Conservation (phyloP, 2,888 invertebrate species). For the Megaustenia siamemsis region DNA sequence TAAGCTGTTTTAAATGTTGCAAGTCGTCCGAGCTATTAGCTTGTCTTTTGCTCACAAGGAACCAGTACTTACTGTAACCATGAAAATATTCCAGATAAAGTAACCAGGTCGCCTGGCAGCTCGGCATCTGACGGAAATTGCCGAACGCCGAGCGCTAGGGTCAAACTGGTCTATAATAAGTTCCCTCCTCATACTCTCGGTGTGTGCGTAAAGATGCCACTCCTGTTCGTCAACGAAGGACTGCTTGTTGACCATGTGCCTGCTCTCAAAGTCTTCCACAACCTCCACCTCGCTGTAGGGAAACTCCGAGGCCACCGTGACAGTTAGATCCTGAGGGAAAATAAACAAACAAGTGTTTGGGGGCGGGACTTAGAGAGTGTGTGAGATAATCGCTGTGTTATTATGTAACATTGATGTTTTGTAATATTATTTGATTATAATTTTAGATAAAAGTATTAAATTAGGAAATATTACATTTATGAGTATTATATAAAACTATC, state of each 20-base stretch:
- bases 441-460: too few relatives aligned
- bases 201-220: slow-evolving; percentile 76
- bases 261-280: slow-evolving; percentile 66
- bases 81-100: slow-evolving; percentile 80
- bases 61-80: slow-evolving; percentile 77
- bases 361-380: too few relatives aligned
- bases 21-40: too few relatives aligned
- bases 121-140: slow-evolving; percentile 77
- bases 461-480: too few relatives aligned
- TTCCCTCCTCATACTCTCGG: slow-evolving; percentile 74
- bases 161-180: slow-evolving; percentile 78
- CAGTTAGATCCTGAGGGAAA: slow-evolving; percentile 51
- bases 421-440: too few relatives aligned
- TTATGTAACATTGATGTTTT: too few relatives aligned
- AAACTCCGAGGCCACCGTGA: slow-evolving; percentile 59
- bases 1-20: too few relatives aligned
- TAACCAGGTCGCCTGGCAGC: slow-evolving; percentile 78
- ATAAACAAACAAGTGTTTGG: too few relatives aligned
- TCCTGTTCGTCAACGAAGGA: slow-evolving; percentile 78
- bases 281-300: slow-evolving; percentile 62
- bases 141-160: slow-evolving; percentile 75
- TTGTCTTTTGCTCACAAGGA: too few relatives aligned
- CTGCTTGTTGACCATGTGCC: slow-evolving; percentile 68
- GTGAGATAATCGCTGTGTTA: too few relatives aligned
- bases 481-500: too few relatives aligned